Percentiles rank a stretch among this genome's conserved stretches.
Evolutionary conservation across 2,797 vertebrate species (phyloP).

Genomic region (Clangula hyemalis): DNA sequence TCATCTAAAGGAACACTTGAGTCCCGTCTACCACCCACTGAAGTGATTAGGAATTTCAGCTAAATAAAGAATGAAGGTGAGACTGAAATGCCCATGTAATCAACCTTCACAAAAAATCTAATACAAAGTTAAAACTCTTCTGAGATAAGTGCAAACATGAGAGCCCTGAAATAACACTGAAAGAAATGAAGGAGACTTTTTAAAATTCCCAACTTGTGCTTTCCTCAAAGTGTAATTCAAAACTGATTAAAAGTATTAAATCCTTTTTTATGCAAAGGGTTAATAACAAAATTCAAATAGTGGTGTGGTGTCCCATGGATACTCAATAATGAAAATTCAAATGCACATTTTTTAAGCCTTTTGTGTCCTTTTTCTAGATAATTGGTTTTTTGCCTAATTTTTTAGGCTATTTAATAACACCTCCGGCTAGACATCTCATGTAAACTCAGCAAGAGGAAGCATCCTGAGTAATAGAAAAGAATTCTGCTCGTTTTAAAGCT

Average conservation of each 20-base stretch:
- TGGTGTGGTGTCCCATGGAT: slow-evolving; percentile 76
- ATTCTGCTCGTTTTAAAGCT: slow-evolving; percentile 83
- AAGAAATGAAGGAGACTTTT: slow-evolving; percentile 56
- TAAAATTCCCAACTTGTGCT: slow-evolving; percentile 47
- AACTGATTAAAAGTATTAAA: slow-evolving; percentile 66
- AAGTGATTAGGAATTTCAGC: slow-evolving; percentile 65
- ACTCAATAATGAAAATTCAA: slow-evolving; percentile 80
- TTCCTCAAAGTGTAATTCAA: slow-evolving; percentile 60
- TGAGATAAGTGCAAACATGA: slow-evolving; percentile 59
- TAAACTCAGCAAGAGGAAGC: slow-evolving; percentile 90
- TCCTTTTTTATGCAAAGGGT: slow-evolving; percentile 74
- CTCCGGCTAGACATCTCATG: slow-evolving; percentile 84
- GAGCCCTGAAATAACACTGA: slow-evolving; percentile 39
- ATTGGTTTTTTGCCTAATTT: slow-evolving; percentile 82
- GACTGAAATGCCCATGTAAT: slow-evolving; percentile 63
- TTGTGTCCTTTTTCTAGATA: slow-evolving; percentile 77
- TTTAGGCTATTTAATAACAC: slow-evolving; percentile 82
- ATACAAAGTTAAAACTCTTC: slow-evolving; percentile 65
- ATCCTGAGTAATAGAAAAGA: slow-evolving; percentile 84
- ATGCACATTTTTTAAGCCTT: slow-evolving; percentile 79
- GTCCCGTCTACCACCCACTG: slow-evolving; percentile 60
- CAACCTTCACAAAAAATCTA: slow-evolving; percentile 65
- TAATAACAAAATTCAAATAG: slow-evolving; percentile 79
- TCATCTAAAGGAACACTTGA: slow-evolving; percentile 63
- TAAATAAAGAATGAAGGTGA: slow-evolving; percentile 68